These are phyloP conservation scores for Nyctibius bracteatus DNA, from an alignment of 2,113 vertebrate genomes.

Conservation along the genomic window DNA sequence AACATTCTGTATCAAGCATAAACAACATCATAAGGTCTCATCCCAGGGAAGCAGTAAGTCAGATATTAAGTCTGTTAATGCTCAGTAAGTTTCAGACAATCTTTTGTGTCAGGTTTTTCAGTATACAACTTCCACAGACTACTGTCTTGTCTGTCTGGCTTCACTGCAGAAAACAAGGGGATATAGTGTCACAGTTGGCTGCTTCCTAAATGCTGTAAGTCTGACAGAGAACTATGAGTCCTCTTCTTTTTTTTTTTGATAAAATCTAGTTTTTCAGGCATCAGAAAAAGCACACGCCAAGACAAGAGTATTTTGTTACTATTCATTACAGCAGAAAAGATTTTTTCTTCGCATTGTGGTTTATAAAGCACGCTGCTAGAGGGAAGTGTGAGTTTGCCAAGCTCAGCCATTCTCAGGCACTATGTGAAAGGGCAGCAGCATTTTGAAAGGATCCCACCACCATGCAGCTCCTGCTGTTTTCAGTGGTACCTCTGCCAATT, in stretches of 20 bases:
- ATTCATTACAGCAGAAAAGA: background rate
- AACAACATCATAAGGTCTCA: background rate
- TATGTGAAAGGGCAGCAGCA: background rate
- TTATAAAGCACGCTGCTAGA: background rate
- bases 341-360: rapidly evolving
- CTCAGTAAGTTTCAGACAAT: background rate
- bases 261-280: background rate
- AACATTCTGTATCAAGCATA: background rate
- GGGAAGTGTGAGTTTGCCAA: background rate
- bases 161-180: background rate
- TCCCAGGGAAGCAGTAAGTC: background rate
- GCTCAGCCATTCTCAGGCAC: background rate
- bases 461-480: background rate
- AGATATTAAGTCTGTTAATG: background rate
- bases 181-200: background rate
- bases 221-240: background rate
- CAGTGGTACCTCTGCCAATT: background rate
- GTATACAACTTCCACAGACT: background rate
- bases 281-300: background rate
- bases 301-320: background rate
- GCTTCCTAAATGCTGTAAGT: background rate
- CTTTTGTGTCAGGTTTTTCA: background rate
- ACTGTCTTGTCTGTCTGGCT: background rate
- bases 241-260: background rate
- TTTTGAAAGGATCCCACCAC: background rate